Evolutionary conservation across 37 sponge, comb jelly and placozoan species (phyloP), one percentile per base, ranked within the genome.

Genomic region (Theonella swinhoei): DNA sequence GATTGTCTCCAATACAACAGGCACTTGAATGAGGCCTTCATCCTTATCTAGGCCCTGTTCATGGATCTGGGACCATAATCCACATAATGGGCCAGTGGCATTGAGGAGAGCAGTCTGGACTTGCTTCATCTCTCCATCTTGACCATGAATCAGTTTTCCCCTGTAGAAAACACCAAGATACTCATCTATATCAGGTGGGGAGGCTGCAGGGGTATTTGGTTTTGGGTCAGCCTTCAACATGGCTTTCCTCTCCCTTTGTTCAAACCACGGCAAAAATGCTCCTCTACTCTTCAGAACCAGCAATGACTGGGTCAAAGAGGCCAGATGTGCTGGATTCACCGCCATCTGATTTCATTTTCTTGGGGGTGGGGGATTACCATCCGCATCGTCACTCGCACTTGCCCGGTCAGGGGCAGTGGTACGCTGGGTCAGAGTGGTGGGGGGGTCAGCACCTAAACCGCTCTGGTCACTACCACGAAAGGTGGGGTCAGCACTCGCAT

Each of bases 211-310:
- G 28, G 26, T 25, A 28, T 66, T 28, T 66, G 67, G 67, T 24
- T 66, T 66, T 8, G 67, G 67, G 26, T 66, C 67, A 8, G 67
- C 67, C 26, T 66, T 66, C 7, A 66, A 8, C 67, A 66, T 66
- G 7, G 67, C 67, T 66, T 66, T 66, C 67, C 67, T 66, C n/a
- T 66, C 67, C n/a, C n/a, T 66, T 66, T 66, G n/a, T n/a, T n/a
- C n/a, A n/a, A n/a, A n/a, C n/a, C n/a, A n/a, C n/a, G n/a, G n/a
- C n/a, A n/a, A n/a, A n/a, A n/a, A n/a, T n/a, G n/a, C n/a, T n/a
- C n/a, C n/a, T n/a, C n/a, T n/a, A n/a, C n/a, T n/a, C n/a, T n/a
- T n/a, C n/a, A n/a, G n/a, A n/a, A n/a, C n/a, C n/a, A n/a, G n/a
- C n/a, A n/a, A n/a, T n/a, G n/a, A n/a, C n/a, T n/a, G n/a, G n/a